Conservation (phyloP, 2,113 vertebrate species). For the Sinocyclocheilus grahami region DNA sequence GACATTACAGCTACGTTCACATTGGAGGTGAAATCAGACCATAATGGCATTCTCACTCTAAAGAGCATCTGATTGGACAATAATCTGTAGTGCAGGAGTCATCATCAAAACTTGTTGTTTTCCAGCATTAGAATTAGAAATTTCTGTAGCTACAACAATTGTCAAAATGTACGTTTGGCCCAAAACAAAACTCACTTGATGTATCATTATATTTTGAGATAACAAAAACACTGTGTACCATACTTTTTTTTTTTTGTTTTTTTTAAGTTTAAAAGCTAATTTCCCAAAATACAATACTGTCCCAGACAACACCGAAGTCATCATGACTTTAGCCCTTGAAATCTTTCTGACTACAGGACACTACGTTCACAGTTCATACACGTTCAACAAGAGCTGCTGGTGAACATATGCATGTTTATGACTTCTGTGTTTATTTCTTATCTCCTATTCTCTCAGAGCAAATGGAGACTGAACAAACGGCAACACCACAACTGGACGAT, state of each 20-base stretch:
- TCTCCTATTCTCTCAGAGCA: not conserved
- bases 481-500: not conserved
- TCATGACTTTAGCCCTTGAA: too few species aligned
- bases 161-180: not conserved
- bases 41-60: not conserved
- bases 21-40: too few species aligned
- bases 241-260: too few species aligned
- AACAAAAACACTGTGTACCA: too few species aligned
- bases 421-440: not conserved
- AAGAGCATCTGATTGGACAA: not conserved
- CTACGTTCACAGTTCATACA: not conserved
- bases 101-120: not conserved
- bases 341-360: too few species aligned
- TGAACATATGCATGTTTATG: conserved; percentile 17
- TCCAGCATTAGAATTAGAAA: not conserved
- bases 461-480: not conserved
- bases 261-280: too few species aligned
- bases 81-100: not conserved
- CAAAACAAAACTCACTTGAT: not conserved
- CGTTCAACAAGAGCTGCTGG: not conserved
- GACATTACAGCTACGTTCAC: too few species aligned
- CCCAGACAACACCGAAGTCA: too few species aligned
- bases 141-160: not conserved
- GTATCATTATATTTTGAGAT: not conserved
- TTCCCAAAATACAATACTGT: too few species aligned